Conservation (phyloP, 2,797 vertebrate species). For the Siniperca scherzeri region DNA sequence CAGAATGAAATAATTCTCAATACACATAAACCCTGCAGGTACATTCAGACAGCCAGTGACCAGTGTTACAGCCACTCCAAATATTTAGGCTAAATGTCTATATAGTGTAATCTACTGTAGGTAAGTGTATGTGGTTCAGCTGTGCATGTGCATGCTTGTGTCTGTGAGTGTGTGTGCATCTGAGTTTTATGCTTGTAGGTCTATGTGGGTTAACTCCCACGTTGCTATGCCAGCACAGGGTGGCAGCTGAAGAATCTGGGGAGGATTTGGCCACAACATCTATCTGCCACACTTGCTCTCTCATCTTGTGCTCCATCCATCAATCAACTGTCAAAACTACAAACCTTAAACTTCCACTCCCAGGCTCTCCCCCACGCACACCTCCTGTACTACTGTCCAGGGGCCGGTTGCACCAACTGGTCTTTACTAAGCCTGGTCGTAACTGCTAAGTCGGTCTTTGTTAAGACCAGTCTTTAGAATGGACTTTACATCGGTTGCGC, state of each 20-base stretch:
- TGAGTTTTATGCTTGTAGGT: slow-evolving; percentile 1
- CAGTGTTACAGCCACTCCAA: slow-evolving; percentile 58
- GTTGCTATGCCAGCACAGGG: slow-evolving; percentile 70
- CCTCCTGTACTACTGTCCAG: slow-evolving; percentile 1
- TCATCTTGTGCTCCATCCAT: slow-evolving; percentile 55
- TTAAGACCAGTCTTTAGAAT: too few relatives aligned
- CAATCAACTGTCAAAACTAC: slow-evolving; percentile 52
- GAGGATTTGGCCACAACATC: slow-evolving; percentile 57
- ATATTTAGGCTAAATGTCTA: slow-evolving; percentile 66
- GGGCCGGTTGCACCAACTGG: too few relatives aligned
- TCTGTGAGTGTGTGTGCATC: not conserved
- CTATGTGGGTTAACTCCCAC: slow-evolving; percentile 17
- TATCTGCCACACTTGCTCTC: slow-evolving; percentile 36
- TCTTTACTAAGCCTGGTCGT: too few relatives aligned
- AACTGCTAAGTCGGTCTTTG: too few relatives aligned
- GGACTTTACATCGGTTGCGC: too few relatives aligned
- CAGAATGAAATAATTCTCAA: slow-evolving; percentile 52
- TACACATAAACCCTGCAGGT: slow-evolving; percentile 54
- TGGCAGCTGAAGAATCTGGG: slow-evolving; percentile 59
- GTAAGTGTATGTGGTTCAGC: slow-evolving; percentile 25
- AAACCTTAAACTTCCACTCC: slow-evolving; percentile 45
- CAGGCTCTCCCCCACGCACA: slow-evolving; percentile 16
- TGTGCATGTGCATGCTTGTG: not conserved
- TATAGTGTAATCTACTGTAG: slow-evolving; percentile 30
- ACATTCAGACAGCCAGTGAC: slow-evolving; percentile 58